Conservation (phyloP, 2,888 invertebrate species). For the Parelbella ahira region DNA sequence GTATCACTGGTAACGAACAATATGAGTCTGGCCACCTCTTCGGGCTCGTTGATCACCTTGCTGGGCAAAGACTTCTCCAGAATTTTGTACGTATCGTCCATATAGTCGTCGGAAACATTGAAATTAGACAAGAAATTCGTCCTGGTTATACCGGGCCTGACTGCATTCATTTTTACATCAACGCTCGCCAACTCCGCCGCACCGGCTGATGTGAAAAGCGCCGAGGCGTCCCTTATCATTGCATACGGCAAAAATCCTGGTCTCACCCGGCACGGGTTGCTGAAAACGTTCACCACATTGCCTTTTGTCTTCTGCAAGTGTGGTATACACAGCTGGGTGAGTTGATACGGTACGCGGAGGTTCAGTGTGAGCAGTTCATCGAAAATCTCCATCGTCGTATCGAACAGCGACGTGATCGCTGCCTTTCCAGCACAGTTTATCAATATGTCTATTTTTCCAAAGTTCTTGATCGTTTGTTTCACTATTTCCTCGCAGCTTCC, state of each 20-base stretch:
- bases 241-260: constrained; percentile 50
- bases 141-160: constrained; percentile 52
- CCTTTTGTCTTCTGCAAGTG: constrained; percentile 51
- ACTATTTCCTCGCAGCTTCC: constrained; percentile 50
- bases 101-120: constrained; percentile 45
- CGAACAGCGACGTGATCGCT: constrained; percentile 47
- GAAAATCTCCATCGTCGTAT: constrained; percentile 47
- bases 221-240: constrained; percentile 51
- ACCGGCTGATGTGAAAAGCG: constrained; percentile 51
- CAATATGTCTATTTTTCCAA: constrained; percentile 47
- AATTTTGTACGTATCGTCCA: constrained; percentile 43
- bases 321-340: constrained; percentile 50
- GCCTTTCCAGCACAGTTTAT: constrained; percentile 55
- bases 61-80: constrained; percentile 44
- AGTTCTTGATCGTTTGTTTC: constrained; percentile 45
- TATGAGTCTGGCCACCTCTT: constrained; percentile 54
- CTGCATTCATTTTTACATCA: constrained; percentile 58
- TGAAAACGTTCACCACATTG: constrained; percentile 52
- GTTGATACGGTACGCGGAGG: constrained; percentile 50
- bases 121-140: constrained; percentile 53
- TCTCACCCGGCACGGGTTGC: constrained; percentile 42
- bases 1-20: constrained; percentile 49
- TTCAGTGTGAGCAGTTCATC: constrained; percentile 53
- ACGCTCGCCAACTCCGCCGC: constrained; percentile 50
- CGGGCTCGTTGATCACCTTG: constrained; percentile 49